Conservation (phyloP, 2,888 invertebrate genomes). For the Lithophane ornitopus region DNA sequence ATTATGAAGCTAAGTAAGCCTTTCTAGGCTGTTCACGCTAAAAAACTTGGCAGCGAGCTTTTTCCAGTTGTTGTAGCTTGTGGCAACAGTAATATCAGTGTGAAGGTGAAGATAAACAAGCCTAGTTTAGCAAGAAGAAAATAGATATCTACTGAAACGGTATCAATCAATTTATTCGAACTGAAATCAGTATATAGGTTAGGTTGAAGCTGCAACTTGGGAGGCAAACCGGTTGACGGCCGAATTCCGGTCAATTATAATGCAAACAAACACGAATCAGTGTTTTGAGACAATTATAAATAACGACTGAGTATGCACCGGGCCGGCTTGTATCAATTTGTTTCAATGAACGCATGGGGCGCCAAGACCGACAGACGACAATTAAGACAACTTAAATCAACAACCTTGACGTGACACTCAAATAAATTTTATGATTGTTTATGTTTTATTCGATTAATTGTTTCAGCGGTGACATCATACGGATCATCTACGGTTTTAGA, state of each 20-base stretch:
- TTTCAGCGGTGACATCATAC: constrained; percentile 44
- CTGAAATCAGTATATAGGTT: background rate
- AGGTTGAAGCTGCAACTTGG: constrained; percentile 1
- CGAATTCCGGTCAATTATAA: constrained; percentile 34
- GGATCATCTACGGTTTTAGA: constrained; percentile 39
- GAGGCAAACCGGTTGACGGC: background rate
- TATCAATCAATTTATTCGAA: background rate
- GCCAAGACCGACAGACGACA: constrained; percentile 45
- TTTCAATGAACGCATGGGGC: constrained; percentile 52
- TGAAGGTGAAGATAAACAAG: background rate
- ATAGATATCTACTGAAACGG: background rate
- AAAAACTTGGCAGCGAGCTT: constrained; percentile 8
- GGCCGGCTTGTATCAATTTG: constrained; percentile 49
- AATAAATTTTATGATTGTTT: constrained; percentile 55
- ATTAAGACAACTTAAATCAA: constrained; percentile 51
- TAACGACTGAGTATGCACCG: constrained; percentile 49
- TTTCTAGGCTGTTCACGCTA: constrained; percentile 16
- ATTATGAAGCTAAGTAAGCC: constrained; percentile 48
- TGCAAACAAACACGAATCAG: constrained; percentile 56
- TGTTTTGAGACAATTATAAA: constrained; percentile 62
- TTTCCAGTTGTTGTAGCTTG: background rate
- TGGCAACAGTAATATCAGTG: background rate
- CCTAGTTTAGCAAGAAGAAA: background rate
- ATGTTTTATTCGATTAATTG: constrained; percentile 55
- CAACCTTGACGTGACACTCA: constrained; percentile 53